Evolutionary conservation across 2,113 vertebrate genomes (phyloP).

Genomic region (Boleophthalmus pectinirostris): DNA sequence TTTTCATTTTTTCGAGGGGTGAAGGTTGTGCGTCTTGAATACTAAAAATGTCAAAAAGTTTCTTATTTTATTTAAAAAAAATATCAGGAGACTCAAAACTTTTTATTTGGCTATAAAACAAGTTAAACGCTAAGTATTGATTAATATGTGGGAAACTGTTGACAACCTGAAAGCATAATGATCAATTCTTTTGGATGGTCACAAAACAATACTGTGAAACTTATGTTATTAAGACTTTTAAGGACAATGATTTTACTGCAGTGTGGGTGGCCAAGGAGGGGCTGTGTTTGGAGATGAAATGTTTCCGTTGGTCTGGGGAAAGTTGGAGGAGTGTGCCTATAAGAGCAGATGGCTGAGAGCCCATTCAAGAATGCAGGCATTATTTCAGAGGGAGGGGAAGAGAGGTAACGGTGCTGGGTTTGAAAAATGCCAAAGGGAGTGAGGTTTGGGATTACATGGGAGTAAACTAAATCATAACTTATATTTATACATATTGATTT

Average conservation of each 20-base stretch:
- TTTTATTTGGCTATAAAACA: too few species aligned
- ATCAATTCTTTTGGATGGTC: too few species aligned
- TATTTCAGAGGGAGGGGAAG: background rate
- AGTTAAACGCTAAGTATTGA: too few species aligned
- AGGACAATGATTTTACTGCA: background rate
- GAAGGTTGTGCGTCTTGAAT: too few species aligned
- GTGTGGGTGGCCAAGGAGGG: conserved; percentile 8
- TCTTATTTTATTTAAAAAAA: too few species aligned
- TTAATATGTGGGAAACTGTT: too few species aligned
- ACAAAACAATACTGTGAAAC: too few species aligned
- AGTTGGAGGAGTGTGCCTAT: conserved; percentile 11
- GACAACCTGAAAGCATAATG: too few species aligned
- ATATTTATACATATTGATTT: background rate
- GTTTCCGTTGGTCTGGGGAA: conserved; percentile 28
- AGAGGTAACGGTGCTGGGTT: background rate
- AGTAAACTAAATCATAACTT: background rate
- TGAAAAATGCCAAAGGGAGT: background rate
- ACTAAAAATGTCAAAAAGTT: too few species aligned
- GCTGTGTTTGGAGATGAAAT: conserved; percentile 23
- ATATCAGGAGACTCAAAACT: too few species aligned
- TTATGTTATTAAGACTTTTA: too few species aligned
- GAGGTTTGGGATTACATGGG: background rate
- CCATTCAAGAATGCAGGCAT: conserved; percentile 1
- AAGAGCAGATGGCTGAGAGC: background rate
- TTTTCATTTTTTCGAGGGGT: too few species aligned